Percentiles rank a stretch among this genome's conserved stretches.
phyloP scores from a whole-genome alignment of 1,140 invertebrate species.

The Musca vetustissima region DNA sequence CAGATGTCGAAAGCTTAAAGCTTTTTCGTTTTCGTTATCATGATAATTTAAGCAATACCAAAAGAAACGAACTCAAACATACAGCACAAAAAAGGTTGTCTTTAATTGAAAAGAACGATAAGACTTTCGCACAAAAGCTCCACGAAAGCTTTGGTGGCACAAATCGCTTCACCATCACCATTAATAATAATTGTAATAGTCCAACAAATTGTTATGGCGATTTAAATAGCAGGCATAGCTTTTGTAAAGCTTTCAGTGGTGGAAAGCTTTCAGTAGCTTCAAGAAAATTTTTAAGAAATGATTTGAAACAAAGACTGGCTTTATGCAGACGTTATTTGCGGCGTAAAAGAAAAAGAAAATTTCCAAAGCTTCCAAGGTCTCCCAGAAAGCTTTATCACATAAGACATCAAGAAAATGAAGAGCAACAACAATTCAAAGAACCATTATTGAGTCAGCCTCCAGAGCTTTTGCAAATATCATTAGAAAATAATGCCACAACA shows the following conservation, averaged over 20 bases:
- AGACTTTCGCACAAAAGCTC: neutral
- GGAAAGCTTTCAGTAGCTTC: neutral
- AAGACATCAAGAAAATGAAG: neutral
- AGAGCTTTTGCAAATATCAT: neutral
- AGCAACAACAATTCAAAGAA: slow-evolving; percentile 6
- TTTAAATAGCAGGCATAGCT: no score
- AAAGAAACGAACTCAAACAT: no score
- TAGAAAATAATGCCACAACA: neutral
- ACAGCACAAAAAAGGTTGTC: neutral
- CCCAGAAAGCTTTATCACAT: neutral
- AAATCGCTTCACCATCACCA: neutral
- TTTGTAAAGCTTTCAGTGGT: no score
- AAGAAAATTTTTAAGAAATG: neutral
- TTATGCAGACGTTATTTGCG: slow-evolving; percentile 3
- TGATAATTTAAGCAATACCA: slow-evolving; percentile 14
- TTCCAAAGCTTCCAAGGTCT: no score
- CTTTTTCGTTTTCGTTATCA: neutral
- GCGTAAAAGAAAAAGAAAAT: slow-evolving; percentile 23
- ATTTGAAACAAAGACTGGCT: slow-evolving; percentile 21
- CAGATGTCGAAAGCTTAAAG: slow-evolving; percentile 2
- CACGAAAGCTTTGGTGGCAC: neutral
- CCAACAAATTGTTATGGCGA: neutral
- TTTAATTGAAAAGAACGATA: neutral
- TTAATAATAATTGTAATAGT: neutral
- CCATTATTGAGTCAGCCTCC: neutral